Conservation (phyloP, 2,888 invertebrate species). For the Acleris laterana region DNA sequence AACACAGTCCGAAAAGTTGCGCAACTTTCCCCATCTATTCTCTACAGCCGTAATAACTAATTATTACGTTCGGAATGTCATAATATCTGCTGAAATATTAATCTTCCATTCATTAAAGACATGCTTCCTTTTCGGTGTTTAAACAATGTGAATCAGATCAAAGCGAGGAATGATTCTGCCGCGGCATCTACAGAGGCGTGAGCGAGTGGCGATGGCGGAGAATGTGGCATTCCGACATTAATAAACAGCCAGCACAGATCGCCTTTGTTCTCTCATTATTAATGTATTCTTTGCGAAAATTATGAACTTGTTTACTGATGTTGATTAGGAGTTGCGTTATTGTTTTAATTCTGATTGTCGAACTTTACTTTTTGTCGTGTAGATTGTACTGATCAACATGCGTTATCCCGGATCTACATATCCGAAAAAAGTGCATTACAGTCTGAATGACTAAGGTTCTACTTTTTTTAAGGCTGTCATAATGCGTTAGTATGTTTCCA, state of each 20-base stretch:
- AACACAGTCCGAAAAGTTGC: conserved; percentile 10
- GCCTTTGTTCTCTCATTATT: conserved; percentile 35
- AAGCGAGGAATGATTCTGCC: conserved; percentile 40
- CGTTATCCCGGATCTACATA: too few species aligned
- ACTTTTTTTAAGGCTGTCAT: too few species aligned
- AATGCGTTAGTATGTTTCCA: too few species aligned
- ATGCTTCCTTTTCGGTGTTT: conserved; percentile 27
- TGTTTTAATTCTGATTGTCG: not conserved
- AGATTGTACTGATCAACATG: too few species aligned
- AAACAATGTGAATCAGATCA: conserved; percentile 44
- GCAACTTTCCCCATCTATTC: not conserved
- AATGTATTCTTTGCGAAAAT: conserved; percentile 10
- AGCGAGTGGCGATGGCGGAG: conserved; percentile 40
- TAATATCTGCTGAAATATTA: conserved; percentile 25
- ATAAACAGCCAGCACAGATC: conserved; percentile 41
- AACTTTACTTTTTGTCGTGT: not conserved
- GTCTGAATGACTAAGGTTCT: too few species aligned
- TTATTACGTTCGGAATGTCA: conserved; percentile 22
- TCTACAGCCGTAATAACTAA: conserved; percentile 7
- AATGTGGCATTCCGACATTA: conserved; percentile 46
- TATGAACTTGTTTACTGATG: conserved; percentile 23
- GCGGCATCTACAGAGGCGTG: conserved; percentile 23
- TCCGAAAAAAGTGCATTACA: too few species aligned
- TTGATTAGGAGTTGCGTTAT: conserved; percentile 19
- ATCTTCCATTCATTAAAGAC: conserved; percentile 30